Evolutionary conservation across 1,140 invertebrate species (phyloP), one percentile per base, ranked within the genome.

Genomic region (Drosophila sulfurigaster): DNA sequence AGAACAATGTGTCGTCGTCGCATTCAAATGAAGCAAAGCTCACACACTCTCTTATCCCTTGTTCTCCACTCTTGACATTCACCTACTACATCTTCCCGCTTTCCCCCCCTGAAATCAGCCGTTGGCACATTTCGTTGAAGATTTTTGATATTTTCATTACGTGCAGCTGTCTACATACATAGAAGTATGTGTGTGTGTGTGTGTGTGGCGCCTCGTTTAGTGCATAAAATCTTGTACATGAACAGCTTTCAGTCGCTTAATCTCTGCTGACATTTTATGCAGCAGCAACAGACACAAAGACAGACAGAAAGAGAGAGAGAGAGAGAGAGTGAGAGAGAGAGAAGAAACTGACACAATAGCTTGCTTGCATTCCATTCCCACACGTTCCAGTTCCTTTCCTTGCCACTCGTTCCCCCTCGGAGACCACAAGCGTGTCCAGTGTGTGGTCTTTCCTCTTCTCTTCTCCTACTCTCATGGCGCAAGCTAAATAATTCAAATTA

Each of bases 71-170:
- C 10, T 25, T 25, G 3, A 45, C 43, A 45, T 54, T 54, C 51
- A 13, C 32, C 46, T 25, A 25, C 20, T 25, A 4, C 20, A 25
- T 25, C 20, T 25, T 25, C 57, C 30, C 10, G 10, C 13, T 15
- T 30, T 5, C 43, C 20, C 51, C 51, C 41, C 41, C 13, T 15
- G 43, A 8, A 41, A 51, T 63, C 48, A 78, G 46, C 68, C 78
- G 83, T 83, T 88, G 80, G 80, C 73, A 88, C 74, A 88, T 80
- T 87, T 86, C 71, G 82, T 86, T 81, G 51, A 75, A 73, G 85
- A 89, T 88, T 88, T 88, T 88, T 88, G 85, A 88, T 88, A 88
- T 88, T 88, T 88, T 88, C 83, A 88, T 88, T 88, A 88, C 80
- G 85, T 88, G 74, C 82, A 87, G 78, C 83, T 88, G 80, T 57